These are phyloP conservation scores for Sinonovacula constricta DNA, from an alignment of 1,140 invertebrate genomes.

Conservation along the genomic window DNA sequence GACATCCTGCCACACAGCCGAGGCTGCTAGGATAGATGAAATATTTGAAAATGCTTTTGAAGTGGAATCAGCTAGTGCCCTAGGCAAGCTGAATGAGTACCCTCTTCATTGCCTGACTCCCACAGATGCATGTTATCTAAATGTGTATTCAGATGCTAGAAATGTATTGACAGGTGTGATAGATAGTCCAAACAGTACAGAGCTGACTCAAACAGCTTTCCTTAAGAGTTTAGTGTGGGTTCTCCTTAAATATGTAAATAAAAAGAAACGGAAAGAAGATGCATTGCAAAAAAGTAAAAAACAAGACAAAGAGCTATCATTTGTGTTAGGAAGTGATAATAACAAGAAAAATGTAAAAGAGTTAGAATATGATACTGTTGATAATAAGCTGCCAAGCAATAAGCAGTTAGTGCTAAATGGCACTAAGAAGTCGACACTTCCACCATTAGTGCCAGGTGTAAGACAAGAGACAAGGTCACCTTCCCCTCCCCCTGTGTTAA, in stretches of 20 bases:
- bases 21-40: constrained; percentile 80
- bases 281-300: constrained; percentile 38
- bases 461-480: constrained; percentile 49
- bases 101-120: constrained; percentile 75
- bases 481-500: constrained; percentile 23
- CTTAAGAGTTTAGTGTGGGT: constrained; percentile 78
- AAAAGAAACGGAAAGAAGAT: constrained; percentile 62
- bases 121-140: constrained; percentile 68
- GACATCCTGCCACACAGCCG: constrained; percentile 81
- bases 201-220: constrained; percentile 75
- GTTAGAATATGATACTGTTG: too few relatives aligned
- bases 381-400: constrained; percentile 16
- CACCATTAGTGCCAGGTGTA: constrained; percentile 35
- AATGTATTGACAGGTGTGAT: constrained; percentile 80
- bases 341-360: constrained; percentile 46
- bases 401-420: not conserved
- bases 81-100: constrained; percentile 67
- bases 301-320: constrained; percentile 30
- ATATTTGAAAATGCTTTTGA: constrained; percentile 79
- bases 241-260: constrained; percentile 76
- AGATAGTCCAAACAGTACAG: constrained; percentile 78
- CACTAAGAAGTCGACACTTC: constrained; percentile 16
- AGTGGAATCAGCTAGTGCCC: constrained; percentile 36
- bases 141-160: constrained; percentile 79
- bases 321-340: constrained; percentile 42